phyloP scores from a whole-genome alignment of 1,140 invertebrate genomes.

The Conopomorpha cramerella region DNA sequence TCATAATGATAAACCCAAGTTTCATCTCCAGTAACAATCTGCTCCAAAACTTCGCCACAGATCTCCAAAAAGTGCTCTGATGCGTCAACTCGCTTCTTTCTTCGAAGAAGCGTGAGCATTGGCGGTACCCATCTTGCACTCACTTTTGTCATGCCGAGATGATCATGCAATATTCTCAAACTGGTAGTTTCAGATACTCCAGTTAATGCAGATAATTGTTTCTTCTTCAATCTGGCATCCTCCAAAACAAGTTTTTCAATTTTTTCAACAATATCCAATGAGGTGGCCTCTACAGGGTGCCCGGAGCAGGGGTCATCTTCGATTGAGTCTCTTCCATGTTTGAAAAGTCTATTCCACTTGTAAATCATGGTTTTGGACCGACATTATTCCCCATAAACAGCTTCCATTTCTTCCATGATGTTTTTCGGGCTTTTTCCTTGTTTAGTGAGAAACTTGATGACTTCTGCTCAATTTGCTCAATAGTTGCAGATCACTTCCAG shows the following conservation, averaged over 20 bases:
- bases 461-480: background rate
- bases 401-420: conserved; percentile 9
- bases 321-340: conserved; percentile 9
- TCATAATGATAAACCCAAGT: conserved; percentile 17
- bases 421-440: conserved; percentile 9
- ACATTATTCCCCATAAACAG: conserved; percentile 7
- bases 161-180: conserved; percentile 5
- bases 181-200: conserved; percentile 4
- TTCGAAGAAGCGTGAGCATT: conserved; percentile 7
- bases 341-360: conserved; percentile 9
- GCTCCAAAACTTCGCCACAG: conserved; percentile 15
- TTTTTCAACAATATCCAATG: conserved; percentile 1
- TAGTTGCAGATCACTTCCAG: background rate
- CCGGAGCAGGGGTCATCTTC: conserved; percentile 6
- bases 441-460: conserved; percentile 15
- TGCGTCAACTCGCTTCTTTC: conserved; percentile 5
- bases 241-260: conserved; percentile 7
- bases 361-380: conserved; percentile 10
- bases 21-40: conserved; percentile 18
- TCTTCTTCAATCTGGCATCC: conserved; percentile 6
- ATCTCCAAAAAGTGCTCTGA: conserved; percentile 9
- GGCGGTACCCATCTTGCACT: conserved; percentile 5
- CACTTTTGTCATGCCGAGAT: conserved; percentile 5
- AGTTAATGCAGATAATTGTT: conserved; percentile 5
- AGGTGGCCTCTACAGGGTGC: background rate